Evolutionary conservation across 2,113 vertebrate genomes (phyloP), one percentile per base, ranked within the genome.

Genomic region (Tylochromis polylepis): DNA sequence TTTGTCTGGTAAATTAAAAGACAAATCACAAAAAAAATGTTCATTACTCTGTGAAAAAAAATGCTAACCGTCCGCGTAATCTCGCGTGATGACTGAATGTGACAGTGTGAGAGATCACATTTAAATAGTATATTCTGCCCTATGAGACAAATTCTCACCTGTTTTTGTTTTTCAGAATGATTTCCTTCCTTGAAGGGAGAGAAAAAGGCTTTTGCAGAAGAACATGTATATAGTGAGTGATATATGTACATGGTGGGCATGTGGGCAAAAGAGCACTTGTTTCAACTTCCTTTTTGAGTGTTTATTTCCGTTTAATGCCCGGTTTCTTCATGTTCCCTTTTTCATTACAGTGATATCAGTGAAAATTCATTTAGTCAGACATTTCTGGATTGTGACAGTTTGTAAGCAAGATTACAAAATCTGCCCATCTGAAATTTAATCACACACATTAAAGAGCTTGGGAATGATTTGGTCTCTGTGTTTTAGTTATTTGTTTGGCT

Each of bases 21-120:
- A 58, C 56, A 58, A 58, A 58, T 58, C 6, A 27, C 0, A 2
- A 27, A 5, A 57, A 56, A 58, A 58, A 4, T 0, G 56, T 58
- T 27, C 24, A 58, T 27, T 27, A 27, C 11, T 58, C 2, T 27
- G 27, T 58, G 12, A 58, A 58, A 27, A 58, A 24, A 58, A 58
- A 58, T 58, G 56, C 56, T 15, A 58, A 58, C 24, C 6, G 27
- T 24, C 56, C 24, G 27, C 15, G 56, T 27, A 58, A 22, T 58
- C 56, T 58, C 27, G 56, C 56, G 27, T 58, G 24, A 15, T 27
- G 56, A 58, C 56, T 58, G 24, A 58, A 24, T 24, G 22, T 57
- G 55, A 4, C 11, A 14, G 55, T 24, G 55, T 57, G 55, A 57
- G 55, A 57, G 22, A 57, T 57, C 55, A 24, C 55, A 27, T 27